Percentiles rank a stretch among this genome's conserved stretches.
Evolutionary conservation across 2,888 invertebrate species (phyloP).

Genomic region (Acanthococcus lagerstroemiae): DNA sequence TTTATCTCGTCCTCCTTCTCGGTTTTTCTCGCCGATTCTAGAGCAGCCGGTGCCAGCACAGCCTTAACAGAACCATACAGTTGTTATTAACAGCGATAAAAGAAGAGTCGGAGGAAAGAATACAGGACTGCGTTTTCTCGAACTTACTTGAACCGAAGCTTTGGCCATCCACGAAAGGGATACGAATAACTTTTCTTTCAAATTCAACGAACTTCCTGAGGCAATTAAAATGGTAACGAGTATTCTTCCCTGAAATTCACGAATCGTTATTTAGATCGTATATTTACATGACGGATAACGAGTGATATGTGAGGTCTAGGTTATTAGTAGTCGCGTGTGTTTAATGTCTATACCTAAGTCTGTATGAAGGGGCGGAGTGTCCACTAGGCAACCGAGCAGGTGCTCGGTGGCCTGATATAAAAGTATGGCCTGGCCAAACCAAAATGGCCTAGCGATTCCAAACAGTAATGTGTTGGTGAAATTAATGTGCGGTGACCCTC

Average conservation of each 20-base stretch:
- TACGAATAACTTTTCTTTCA: constrained; percentile 84
- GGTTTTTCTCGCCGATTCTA: constrained; percentile 51
- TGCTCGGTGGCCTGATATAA: too few relatives aligned
- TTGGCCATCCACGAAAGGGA: constrained; percentile 90
- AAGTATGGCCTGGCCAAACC: too few relatives aligned
- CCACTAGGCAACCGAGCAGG: too few relatives aligned
- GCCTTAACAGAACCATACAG: constrained; percentile 48
- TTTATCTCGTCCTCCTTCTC: constrained; percentile 43
- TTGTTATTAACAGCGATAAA: neutral
- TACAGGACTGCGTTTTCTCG: neutral
- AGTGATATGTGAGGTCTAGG: too few relatives aligned
- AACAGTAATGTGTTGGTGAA: too few relatives aligned
- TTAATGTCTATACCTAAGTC: too few relatives aligned
- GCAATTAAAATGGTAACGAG: constrained; percentile 56
- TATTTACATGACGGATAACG: too few relatives aligned
- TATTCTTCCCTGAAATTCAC: constrained; percentile 48
- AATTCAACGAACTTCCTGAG: constrained; percentile 67
- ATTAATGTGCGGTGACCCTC: too few relatives aligned
- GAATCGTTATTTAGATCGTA: neutral
- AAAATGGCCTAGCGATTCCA: too few relatives aligned
- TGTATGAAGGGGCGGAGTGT: too few relatives aligned
- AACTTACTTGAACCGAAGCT: constrained; percentile 81
- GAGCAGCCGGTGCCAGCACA: constrained; percentile 66
- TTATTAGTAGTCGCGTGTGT: too few relatives aligned
- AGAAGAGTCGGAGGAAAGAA: neutral